phyloP scores from a whole-genome alignment of 2,888 invertebrate species.

The Chloroclysta siterata region DNA sequence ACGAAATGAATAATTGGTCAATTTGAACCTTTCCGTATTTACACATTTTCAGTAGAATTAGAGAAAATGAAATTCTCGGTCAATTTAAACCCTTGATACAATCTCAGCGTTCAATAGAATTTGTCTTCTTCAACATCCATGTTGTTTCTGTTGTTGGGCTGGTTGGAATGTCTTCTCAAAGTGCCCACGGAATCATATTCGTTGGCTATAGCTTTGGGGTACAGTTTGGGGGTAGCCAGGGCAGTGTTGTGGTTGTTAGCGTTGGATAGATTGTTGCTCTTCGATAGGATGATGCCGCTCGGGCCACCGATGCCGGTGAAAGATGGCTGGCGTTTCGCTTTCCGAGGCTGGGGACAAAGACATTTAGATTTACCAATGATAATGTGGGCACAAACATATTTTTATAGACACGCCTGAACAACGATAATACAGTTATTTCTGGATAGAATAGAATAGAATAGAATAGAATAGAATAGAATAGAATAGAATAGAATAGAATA shows the following conservation, averaged over 20 bases:
- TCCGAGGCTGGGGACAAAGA: constrained; percentile 67
- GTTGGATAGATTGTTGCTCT: constrained; percentile 85
- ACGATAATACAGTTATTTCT: no score
- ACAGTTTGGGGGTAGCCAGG: constrained; percentile 87
- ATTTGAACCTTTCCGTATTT: background rate
- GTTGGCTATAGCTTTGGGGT: constrained; percentile 88
- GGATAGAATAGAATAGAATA: no score
- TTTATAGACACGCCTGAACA: no score
- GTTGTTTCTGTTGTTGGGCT: constrained; percentile 86
- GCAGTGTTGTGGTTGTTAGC: constrained; percentile 86
- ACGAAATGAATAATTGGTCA: background rate
- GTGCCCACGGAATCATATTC: constrained; percentile 92
- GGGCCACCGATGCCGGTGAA: constrained; percentile 85
- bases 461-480: no score
- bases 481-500: no score
- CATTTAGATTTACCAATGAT: background rate
- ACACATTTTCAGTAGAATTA: background rate
- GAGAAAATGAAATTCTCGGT: background rate
- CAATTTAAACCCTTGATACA: background rate
- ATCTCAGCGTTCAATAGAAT: constrained; percentile 79
- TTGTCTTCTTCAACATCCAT: constrained; percentile 88
- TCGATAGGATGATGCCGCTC: constrained; percentile 83
- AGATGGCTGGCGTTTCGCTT: constrained; percentile 88
- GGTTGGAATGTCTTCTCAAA: constrained; percentile 90
- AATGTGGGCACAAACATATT: no score